Evolutionary conservation across 2,797 vertebrate genomes (phyloP), one percentile per base, ranked within the genome.

Genomic region (Micromesistius poutassou): DNA sequence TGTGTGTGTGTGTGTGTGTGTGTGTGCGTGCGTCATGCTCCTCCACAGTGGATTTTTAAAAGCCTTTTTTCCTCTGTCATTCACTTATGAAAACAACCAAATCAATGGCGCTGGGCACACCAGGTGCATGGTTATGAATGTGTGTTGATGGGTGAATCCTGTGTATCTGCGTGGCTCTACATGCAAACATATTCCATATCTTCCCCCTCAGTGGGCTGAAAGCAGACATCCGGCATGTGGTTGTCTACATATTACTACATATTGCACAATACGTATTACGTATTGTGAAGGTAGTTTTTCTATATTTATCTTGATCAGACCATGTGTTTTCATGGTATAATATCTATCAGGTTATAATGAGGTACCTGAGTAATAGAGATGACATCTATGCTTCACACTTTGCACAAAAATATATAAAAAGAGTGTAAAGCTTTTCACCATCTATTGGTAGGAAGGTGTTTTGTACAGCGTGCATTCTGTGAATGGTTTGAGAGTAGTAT

Each of bases 401-500:
- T 78, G 71, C 36, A 77, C n/a, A 77, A 46, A 77, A 30, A 10
- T 28, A 40, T 10, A 62, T 73, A 16, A 75, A 78, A 71, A 71
- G 2, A 8, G 70, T 71, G 31, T 33, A 22, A 31, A 71, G 1
- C 14, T 31, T 33, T 3, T 71, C 31, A 71, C 8, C 25, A 4
- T 12, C 62, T 62, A 10, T 8, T 8, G 7, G 55, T 22, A 25
- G 5, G n/a, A 62, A 10, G 8, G 55, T 25, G 55, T 62, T n/a
- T 12, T 8, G 25, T 1, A 28, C n/a, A 28, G 25, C n/a, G 25
- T 68, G n/a, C 25, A 12, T 68, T 68, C n/a, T 12, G 62, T 68
- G 62, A 68, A 68, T 13, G 25, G 62, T 68, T 25, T 55, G 46
- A 1, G 46, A n/a, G 50, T n/a, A 62, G 50, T 62, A 25, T 62